Conservation (phyloP, 2,113 vertebrate genomes). For the Planiliza haematocheilus region DNA sequence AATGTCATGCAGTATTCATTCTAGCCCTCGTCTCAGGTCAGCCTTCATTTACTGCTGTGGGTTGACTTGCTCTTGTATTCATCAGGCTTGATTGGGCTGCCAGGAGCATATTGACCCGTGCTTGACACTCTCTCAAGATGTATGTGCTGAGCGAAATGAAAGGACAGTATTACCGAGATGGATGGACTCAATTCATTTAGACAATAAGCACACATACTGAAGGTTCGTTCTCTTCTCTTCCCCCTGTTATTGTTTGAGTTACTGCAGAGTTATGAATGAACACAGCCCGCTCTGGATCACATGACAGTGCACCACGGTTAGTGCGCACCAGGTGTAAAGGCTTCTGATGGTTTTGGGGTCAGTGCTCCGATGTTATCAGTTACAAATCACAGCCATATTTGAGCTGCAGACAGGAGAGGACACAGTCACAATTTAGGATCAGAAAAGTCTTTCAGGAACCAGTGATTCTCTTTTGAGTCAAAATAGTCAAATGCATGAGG, state of each 20-base stretch:
- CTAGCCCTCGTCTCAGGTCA: constrained; percentile 3
- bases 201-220: constrained; percentile 38
- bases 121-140: constrained; percentile 65
- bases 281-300: constrained; percentile 41
- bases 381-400: constrained; percentile 39
- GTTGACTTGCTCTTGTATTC: constrained; percentile 49
- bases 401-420: constrained; percentile 16
- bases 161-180: constrained; percentile 44
- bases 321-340: constrained; percentile 37
- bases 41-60: constrained; percentile 35
- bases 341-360: constrained; percentile 55
- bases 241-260: constrained; percentile 29
- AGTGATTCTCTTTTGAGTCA: constrained; percentile 1
- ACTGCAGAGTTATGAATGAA: constrained; percentile 41
- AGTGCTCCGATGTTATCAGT: constrained; percentile 50
- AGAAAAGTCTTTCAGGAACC: constrained; percentile 18
- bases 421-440: constrained; percentile 3
- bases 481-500: not conserved
- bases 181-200: constrained; percentile 52
- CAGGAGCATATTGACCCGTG: constrained; percentile 68
- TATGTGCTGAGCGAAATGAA: constrained; percentile 59
- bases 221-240: constrained; percentile 18
- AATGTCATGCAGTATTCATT: constrained; percentile 49
- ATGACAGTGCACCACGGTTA: constrained; percentile 45
- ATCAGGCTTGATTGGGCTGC: constrained; percentile 74